These are phyloP conservation scores for Camelus bactrianus DNA, from an alignment of 2,113 vertebrate species.

Conservation along the genomic window DNA sequence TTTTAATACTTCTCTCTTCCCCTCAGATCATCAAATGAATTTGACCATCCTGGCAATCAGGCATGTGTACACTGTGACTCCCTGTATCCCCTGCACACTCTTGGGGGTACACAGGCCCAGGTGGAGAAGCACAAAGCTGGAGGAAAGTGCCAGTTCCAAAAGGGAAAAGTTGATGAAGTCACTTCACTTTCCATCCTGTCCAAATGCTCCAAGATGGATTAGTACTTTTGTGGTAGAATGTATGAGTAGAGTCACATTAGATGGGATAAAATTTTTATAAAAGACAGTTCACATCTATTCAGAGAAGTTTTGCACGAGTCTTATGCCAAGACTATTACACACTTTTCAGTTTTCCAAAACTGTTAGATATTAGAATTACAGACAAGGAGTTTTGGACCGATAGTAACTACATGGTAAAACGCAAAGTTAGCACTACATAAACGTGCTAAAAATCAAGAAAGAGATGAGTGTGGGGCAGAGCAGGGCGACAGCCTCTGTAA, in stretches of 20 bases:
- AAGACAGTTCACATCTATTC: not conserved
- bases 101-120: not conserved
- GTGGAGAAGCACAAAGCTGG: not conserved
- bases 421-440: not conserved
- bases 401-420: not conserved
- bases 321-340: not conserved
- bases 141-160: not conserved
- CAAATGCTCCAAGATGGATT: not conserved
- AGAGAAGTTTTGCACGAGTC: not conserved
- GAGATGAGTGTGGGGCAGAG: not conserved
- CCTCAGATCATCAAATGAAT: not conserved
- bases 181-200: not conserved
- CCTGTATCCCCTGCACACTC: not conserved
- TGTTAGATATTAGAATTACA: not conserved
- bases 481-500: not conserved
- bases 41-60: not conserved
- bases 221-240: not conserved
- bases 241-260: not conserved
- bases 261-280: not conserved
- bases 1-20: not conserved
- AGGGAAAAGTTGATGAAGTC: not conserved
- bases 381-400: not conserved
- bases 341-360: not conserved
- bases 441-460: not conserved
- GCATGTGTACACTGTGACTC: not conserved